These are phyloP conservation scores for Erebia ligea DNA, from an alignment of 2,888 invertebrate species.

Conservation along the genomic window DNA sequence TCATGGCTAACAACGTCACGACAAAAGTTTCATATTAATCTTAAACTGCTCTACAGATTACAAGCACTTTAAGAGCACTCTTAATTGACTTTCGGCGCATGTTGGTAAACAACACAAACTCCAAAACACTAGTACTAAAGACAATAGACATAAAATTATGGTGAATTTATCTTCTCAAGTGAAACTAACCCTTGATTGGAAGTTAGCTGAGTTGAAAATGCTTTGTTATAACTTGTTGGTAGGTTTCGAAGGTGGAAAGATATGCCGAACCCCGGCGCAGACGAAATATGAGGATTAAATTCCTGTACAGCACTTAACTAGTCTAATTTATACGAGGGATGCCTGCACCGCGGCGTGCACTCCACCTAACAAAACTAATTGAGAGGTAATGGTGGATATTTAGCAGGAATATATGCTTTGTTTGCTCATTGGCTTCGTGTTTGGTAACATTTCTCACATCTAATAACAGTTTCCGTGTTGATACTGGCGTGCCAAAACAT, in stretches of 20 bases:
- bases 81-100: conserved; percentile 28
- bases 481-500: conserved; percentile 13
- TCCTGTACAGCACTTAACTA: conserved; percentile 81
- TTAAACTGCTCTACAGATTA: too few relatives aligned
- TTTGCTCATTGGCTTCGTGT: conserved; percentile 32
- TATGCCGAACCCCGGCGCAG: conserved; percentile 74
- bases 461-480: conserved; percentile 24
- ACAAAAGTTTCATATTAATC: too few relatives aligned
- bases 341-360: conserved; percentile 59
- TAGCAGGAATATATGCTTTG: conserved; percentile 61
- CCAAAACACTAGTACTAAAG: conserved; percentile 28
- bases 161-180: conserved; percentile 38
- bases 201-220: conserved; percentile 53
- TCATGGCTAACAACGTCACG: too few relatives aligned
- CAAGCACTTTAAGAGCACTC: neutral
- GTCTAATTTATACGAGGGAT: conserved; percentile 78
- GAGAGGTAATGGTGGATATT: conserved; percentile 74
- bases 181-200: conserved; percentile 52
- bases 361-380: conserved; percentile 77
- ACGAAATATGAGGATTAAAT: conserved; percentile 83
- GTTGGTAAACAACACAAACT: conserved; percentile 26
- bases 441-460: conserved; percentile 20
- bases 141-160: conserved; percentile 32
- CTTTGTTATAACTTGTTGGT: conserved; percentile 54
- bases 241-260: conserved; percentile 75